Evolutionary conservation across 2,113 vertebrate genomes (phyloP).

Genomic region (Lycaon pictus): DNA sequence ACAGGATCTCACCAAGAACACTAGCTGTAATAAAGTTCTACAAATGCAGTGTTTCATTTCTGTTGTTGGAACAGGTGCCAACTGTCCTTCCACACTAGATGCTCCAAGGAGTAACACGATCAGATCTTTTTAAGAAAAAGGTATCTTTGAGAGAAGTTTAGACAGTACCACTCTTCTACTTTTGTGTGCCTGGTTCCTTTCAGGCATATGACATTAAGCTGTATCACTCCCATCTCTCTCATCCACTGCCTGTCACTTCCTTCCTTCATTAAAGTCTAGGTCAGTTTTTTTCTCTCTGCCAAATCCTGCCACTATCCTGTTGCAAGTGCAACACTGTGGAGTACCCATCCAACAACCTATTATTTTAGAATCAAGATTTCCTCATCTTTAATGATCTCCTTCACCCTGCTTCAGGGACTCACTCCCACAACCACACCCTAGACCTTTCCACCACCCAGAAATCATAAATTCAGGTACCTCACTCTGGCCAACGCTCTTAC

Average conservation of each 20-base stretch:
- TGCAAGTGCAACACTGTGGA: neutral
- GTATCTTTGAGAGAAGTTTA: neutral
- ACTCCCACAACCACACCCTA: neutral
- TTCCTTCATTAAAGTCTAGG: neutral
- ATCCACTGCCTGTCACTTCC: neutral
- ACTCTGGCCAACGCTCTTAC: neutral
- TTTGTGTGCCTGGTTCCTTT: neutral
- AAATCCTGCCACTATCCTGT: neutral
- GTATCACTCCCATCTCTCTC: neutral
- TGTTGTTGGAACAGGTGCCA: neutral
- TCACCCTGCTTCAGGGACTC: neutral
- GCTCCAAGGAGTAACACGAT: neutral
- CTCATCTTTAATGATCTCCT: neutral
- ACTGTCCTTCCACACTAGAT: neutral
- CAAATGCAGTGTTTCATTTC: neutral
- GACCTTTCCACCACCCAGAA: neutral
- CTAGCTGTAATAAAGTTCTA: neutral
- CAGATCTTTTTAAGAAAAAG: neutral
- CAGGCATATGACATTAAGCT: neutral
- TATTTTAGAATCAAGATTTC: neutral
- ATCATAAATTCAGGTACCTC: neutral
- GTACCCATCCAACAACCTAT: neutral
- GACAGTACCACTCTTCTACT: neutral
- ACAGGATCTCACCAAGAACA: neutral
- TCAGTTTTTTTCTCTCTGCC: conserved; percentile 7